Evolutionary conservation across 2,888 invertebrate genomes (phyloP), one percentile per base, ranked within the genome.

Genomic region (Tetragonula carbonaria): DNA sequence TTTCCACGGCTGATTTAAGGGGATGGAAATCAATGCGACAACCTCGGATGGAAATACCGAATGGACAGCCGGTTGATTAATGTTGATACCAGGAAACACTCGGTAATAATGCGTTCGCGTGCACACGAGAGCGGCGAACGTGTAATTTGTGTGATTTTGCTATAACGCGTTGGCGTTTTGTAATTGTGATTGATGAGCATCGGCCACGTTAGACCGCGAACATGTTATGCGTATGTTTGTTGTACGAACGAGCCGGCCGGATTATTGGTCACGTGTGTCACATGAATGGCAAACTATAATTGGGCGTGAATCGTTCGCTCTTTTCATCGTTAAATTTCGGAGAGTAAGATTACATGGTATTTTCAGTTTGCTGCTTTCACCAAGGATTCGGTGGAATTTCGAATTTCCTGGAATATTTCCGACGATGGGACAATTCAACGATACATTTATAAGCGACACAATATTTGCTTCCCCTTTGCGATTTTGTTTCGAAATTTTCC

Each of bases 41-140:
- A 23, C 72, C 62, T 23, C 33, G 59, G 45, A 63, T 45, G 76
- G 63, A 76, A 83, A 83, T 73, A 83, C 76, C 28, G 72, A 72
- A 83, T 59, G 63, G 84, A 76, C 72, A 76, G 33, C 14, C 45
- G 76, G 71, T 71, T 82, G 82, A 82, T 82, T 82, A 82, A 82
- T 82, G 82, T 50, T 72, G 82, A 82, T 82, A 82, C 83, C 45
- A 71, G 65, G 75, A 76, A 75, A 72, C 83, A 67, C 50, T 67
- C 75, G 76, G 67, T 83, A 83, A 83, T 83, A 83, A 83, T 83
- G 76, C 67, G 84, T 62, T 83, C 76, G 82, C 82, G 83, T 83
- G 82, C 38, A 51, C 70, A n/a, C 45, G 72, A 75, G 76, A 62
- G 45, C 50, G 70, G 33, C 59, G 59, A 55, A 55, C 76, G 75